Percentiles rank a stretch among this genome's conserved stretches.
Evolutionary conservation across 2,888 invertebrate genomes (phyloP).

Genomic region (Cosmorhoe ocellata): DNA sequence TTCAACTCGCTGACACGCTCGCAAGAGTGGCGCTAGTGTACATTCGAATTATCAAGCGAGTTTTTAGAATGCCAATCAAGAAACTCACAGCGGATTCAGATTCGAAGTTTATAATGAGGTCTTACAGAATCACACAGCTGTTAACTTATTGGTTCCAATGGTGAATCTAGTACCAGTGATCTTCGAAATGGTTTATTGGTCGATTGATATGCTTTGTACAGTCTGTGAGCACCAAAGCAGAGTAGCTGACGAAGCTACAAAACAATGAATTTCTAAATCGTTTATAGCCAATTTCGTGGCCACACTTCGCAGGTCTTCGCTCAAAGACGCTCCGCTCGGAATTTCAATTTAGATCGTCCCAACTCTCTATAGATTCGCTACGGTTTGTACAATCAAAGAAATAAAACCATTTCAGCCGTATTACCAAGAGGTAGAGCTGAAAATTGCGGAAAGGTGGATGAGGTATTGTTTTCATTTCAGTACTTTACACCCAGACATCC

Average conservation of each 20-base stretch:
- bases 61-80: too few species aligned
- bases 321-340: conserved; percentile 11
- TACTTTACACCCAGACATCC: not conserved
- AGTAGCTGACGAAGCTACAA: not conserved
- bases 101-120: too few species aligned
- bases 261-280: not conserved
- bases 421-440: not conserved
- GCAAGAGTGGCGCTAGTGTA: too few species aligned
- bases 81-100: too few species aligned
- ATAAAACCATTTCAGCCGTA: conserved; percentile 1
- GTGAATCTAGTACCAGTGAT: too few species aligned
- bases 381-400: conserved; percentile 5
- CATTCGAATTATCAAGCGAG: too few species aligned
- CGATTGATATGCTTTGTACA: too few species aligned
- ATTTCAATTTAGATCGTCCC: conserved; percentile 15
- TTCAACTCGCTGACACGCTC: too few species aligned
- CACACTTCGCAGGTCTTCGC: not conserved
- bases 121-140: too few species aligned
- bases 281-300: not conserved
- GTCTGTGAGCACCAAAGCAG: too few species aligned
- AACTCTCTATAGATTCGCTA: not conserved
- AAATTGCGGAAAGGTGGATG: not conserved
- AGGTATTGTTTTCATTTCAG: not conserved
- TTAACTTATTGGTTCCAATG: too few species aligned
- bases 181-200: too few species aligned